Evolutionary conservation across 2,113 vertebrate genomes (phyloP).

Genomic region (Nematolebias whitei): DNA sequence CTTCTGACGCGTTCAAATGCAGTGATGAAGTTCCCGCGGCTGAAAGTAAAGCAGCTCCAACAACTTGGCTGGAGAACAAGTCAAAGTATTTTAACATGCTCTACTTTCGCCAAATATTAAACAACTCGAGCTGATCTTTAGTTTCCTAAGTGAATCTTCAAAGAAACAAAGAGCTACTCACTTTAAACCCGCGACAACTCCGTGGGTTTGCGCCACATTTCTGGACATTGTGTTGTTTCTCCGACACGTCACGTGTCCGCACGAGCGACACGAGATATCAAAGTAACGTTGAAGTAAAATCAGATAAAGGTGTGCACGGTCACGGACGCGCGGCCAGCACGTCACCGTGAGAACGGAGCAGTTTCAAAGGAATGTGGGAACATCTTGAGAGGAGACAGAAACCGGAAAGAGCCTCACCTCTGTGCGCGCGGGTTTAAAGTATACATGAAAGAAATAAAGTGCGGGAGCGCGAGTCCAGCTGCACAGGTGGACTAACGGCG

Average conservation of each 20-base stretch:
- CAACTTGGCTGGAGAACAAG: no score
- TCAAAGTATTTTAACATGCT: background rate
- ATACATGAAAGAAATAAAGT: no score
- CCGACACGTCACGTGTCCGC: conserved; percentile 65
- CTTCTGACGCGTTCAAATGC: no score
- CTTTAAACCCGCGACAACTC: background rate
- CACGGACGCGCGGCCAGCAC: conserved; percentile 8
- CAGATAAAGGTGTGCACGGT: background rate
- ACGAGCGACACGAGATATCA: conserved; percentile 31
- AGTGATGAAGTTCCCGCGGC: no score
- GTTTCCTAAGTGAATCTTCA: no score
- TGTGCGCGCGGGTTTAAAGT: conserved; percentile 61
- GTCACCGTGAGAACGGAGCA: conserved; percentile 61
- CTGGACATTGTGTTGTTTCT: conserved; percentile 33
- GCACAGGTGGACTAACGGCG: conserved; percentile 40
- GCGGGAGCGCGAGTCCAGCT: no score
- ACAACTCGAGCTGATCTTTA: background rate
- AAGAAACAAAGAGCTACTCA: background rate
- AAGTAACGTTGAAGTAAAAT: conserved; percentile 17
- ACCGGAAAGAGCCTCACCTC: conserved; percentile 65
- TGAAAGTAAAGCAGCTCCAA: no score
- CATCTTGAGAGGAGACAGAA: conserved; percentile 29
- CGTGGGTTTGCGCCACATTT: conserved; percentile 1
- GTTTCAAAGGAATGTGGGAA: conserved; percentile 70
- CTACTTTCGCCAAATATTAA: background rate